Percentiles rank a stretch among this genome's conserved stretches.
These are phyloP conservation scores for Pardosa pseudoannulata DNA, from an alignment of 2,888 invertebrate genomes.

Conservation along the genomic window DNA sequence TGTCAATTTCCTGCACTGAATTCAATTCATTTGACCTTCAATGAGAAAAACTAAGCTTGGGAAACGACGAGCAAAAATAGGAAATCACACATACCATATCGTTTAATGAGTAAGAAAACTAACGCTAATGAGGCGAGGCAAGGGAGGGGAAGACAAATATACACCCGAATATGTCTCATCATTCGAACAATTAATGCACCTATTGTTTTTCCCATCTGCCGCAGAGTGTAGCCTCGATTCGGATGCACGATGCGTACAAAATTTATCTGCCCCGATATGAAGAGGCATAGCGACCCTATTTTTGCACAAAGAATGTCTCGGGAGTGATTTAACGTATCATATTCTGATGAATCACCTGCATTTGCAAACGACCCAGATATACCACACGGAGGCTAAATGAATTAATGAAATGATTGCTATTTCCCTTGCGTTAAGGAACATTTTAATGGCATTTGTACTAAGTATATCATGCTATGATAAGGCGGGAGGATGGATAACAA, in stretches of 20 bases:
- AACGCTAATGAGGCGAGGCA: too few relatives aligned
- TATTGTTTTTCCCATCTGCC: background rate
- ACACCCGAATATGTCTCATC: background rate
- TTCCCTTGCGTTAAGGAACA: too few relatives aligned
- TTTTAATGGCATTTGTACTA: too few relatives aligned
- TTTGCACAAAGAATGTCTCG: background rate
- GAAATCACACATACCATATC: too few relatives aligned
- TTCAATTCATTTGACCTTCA: too few relatives aligned
- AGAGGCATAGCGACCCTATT: conserved; percentile 3
- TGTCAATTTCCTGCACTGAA: too few relatives aligned
- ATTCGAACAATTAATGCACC: background rate
- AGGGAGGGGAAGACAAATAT: background rate
- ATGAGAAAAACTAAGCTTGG: too few relatives aligned
- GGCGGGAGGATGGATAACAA: too few relatives aligned
- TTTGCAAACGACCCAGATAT: background rate
- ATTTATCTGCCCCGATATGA: background rate
- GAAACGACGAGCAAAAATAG: too few relatives aligned
- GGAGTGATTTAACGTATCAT: background rate
- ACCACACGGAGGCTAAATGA: background rate
- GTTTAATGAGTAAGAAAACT: too few relatives aligned
- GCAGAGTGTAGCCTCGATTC: background rate
- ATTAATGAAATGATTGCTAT: too few relatives aligned
- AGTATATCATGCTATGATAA: too few relatives aligned
- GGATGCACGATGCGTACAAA: background rate
- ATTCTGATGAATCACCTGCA: background rate